Conservation (phyloP, 2,113 vertebrate species). For the Bos indicus region DNA sequence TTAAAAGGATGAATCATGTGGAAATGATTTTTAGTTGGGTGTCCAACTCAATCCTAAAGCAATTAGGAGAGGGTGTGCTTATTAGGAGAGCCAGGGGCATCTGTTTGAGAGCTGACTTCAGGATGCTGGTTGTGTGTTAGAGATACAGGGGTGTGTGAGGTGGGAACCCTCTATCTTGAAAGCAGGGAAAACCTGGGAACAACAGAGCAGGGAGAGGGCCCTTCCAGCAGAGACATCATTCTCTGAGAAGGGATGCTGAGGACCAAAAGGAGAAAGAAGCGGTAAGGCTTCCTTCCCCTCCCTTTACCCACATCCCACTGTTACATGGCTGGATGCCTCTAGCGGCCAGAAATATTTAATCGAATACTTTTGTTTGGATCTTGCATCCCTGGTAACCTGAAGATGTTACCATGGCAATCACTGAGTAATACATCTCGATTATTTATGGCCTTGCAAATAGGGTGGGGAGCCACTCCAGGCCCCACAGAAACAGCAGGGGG, state of each 20-base stretch:
- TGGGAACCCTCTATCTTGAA: background rate
- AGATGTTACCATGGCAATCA: constrained; percentile 82
- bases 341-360: constrained; percentile 69
- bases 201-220: background rate
- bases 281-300: background rate
- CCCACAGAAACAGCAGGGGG: constrained; percentile 40
- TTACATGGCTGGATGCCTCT: constrained; percentile 59
- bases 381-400: constrained; percentile 71
- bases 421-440: constrained; percentile 78
- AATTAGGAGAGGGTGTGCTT: constrained; percentile 21
- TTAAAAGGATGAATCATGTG: constrained; percentile 28
- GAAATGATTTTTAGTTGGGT: background rate
- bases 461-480: constrained; percentile 60
- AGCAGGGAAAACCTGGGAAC: background rate
- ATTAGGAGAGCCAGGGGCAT: background rate
- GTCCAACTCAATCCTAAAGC: constrained; percentile 32
- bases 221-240: background rate
- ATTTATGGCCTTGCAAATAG: constrained; percentile 77
- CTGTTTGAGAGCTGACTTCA: background rate
- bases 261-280: constrained; percentile 18
- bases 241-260: background rate
- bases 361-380: constrained; percentile 78
- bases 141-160: background rate
- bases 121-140: background rate
- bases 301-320: background rate